These are phyloP conservation scores for Neocrepidodera transversa DNA, from an alignment of 2,888 invertebrate species.

Conservation along the genomic window DNA sequence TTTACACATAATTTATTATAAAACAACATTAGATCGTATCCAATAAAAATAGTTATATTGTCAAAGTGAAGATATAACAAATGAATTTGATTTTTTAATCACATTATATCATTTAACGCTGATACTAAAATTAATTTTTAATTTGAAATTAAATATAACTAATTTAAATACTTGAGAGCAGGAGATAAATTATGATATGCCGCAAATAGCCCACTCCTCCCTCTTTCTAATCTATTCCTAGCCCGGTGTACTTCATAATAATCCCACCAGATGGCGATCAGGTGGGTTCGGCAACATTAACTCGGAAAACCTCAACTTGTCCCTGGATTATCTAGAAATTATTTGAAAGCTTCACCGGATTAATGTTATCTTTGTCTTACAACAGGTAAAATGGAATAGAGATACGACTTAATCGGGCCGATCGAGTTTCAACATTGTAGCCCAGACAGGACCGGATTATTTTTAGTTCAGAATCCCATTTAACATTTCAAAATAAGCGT, in stretches of 20 bases:
- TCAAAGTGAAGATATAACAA: too few relatives aligned
- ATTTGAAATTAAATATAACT: too few relatives aligned
- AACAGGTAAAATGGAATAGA: background rate
- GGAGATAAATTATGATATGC: background rate
- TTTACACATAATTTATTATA: too few relatives aligned
- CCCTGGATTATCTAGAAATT: conserved; percentile 36
- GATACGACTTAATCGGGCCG: conserved; percentile 6
- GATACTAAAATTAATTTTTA: too few relatives aligned
- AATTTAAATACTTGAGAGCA: too few relatives aligned
- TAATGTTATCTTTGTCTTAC: conserved; percentile 13
- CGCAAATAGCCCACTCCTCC: conserved; percentile 2
- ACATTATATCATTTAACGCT: too few relatives aligned
- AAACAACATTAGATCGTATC: too few relatives aligned
- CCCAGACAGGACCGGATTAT: conserved; percentile 9
- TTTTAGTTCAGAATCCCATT: background rate
- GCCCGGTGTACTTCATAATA: conserved; percentile 13
- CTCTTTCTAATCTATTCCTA: background rate
- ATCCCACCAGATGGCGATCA: conserved; percentile 24
- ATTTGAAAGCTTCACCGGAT: conserved; percentile 27
- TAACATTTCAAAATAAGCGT: too few relatives aligned
- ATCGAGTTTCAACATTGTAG: conserved; percentile 11
- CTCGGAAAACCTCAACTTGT: conserved; percentile 27
- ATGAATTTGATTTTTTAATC: too few relatives aligned
- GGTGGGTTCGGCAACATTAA: conserved; percentile 28
- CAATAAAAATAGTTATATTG: too few relatives aligned